Evolutionary conservation across 2,797 vertebrate genomes (phyloP).

Genomic region (Channallabes apus): DNA sequence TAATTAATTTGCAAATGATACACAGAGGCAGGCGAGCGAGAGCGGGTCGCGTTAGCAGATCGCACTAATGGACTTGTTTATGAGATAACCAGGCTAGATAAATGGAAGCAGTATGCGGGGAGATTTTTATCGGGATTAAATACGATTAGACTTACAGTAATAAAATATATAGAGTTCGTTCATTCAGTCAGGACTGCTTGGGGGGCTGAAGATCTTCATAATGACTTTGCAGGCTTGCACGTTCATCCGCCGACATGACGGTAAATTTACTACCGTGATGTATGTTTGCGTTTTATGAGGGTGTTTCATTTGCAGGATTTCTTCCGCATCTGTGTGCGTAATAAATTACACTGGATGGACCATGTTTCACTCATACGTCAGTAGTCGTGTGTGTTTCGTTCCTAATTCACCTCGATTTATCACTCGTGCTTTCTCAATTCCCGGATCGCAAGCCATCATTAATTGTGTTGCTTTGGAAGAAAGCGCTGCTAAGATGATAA

Average conservation of each 20-base stretch:
- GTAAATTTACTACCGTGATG: neutral
- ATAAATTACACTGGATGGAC: neutral
- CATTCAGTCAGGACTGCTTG: neutral
- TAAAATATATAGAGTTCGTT: neutral
- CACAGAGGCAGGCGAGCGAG: conserved; percentile 19
- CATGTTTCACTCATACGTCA: neutral
- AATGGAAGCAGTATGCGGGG: conserved; percentile 24
- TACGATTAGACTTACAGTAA: neutral
- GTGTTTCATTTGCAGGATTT: neutral
- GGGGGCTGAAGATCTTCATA: neutral
- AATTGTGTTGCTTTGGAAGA: neutral
- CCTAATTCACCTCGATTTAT: neutral
- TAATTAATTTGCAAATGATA: conserved; percentile 30
- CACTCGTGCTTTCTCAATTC: neutral
- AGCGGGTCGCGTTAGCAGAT: conserved; percentile 9
- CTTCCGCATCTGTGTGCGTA: neutral
- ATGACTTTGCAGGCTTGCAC: neutral
- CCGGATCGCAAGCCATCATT: neutral
- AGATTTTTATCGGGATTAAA: neutral
- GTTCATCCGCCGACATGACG: neutral
- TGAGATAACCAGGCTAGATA: conserved; percentile 33
- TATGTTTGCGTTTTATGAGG: neutral
- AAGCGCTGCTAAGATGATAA: neutral
- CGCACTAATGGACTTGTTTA: conserved; percentile 44
- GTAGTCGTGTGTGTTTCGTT: neutral